A percentile compares a stretch with the other conserved stretches of the same genome.
Evolutionary conservation across 2,888 invertebrate genomes (phyloP).

Genomic region (Vanessa cardui): DNA sequence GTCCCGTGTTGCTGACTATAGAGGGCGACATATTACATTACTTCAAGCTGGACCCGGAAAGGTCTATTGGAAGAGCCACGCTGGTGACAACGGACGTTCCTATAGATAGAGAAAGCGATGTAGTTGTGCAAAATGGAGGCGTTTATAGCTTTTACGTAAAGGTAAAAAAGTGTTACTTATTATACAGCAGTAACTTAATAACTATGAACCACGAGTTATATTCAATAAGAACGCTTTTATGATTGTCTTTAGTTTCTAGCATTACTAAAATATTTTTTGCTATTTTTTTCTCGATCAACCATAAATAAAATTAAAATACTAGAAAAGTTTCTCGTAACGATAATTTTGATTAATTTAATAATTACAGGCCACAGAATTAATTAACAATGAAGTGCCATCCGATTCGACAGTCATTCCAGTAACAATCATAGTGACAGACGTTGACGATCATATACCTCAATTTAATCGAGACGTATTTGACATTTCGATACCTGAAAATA

Average conservation of each 20-base stretch:
- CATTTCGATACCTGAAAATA: conserved; percentile 89
- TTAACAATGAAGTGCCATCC: conserved; percentile 86
- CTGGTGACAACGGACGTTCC: conserved; percentile 85
- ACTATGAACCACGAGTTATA: no score
- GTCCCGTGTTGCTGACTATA: conserved; percentile 85
- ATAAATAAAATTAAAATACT: neutral
- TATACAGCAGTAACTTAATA: no score
- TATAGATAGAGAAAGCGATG: conserved; percentile 89
- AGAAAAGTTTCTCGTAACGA: neutral
- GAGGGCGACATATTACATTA: conserved; percentile 87
- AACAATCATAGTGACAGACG: conserved; percentile 90
- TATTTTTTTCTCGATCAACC: no score
- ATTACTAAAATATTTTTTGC: no score
- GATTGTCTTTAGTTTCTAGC: no score
- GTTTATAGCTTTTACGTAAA: conserved; percentile 88
- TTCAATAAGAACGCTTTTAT: no score
- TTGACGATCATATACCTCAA: conserved; percentile 88
- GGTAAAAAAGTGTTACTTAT: conserved; percentile 51
- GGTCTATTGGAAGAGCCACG: conserved; percentile 81
- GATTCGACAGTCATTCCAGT: conserved; percentile 87
- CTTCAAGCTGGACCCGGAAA: conserved; percentile 84
- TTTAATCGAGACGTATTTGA: conserved; percentile 86
- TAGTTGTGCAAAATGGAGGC: conserved; percentile 89
- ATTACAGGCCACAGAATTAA: conserved; percentile 86
- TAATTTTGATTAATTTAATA: neutral